Base-by-base conservation (phyloP, 2,888 invertebrate genomes). In the Arctia plantaginis region DNA sequence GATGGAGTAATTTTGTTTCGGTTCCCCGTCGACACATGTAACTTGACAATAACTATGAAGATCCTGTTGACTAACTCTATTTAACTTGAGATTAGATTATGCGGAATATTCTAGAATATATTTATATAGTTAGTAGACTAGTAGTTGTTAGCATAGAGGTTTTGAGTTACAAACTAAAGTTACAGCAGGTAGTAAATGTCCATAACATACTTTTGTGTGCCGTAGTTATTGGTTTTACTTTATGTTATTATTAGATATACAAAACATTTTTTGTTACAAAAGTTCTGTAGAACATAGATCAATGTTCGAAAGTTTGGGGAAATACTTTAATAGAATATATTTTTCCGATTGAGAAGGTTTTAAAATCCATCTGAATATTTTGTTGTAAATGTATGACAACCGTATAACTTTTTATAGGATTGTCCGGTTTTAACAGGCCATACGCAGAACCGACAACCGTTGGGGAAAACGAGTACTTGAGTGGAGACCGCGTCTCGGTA, bases 81-180 rank as follows among this genome's bases (percentile, higher is more conserved):
- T 80, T 69, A 85, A 86, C 77, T 86, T 80, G 55, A 73, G 86
- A 87, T 85, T 83, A 85, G 77, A 86, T 86, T 82, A 80, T 82
- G 81, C 76, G 73, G 73, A 75, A 76, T 75, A 75, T 68, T 35
- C 66, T 71, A 72, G 41, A 67, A 67, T 67, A 44, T 55, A 72
- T 67, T 66, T 10, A 39, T 41, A 64, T 64, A 27, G 64, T 65
- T 15, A 30, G 6, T 33, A 69, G 41, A 47, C 47, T 15, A 30
- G 6, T 33, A 69, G 41, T 12, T 64, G 13, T 10, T 30, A 15
- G 27, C 7, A 30, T 15, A 67, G 8, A 27, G 44, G 27, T 27
- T 67, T 67, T 66, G 66, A 66, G 39, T 65, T 65, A 8, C 18
- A 23, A 65, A 62, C 27, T 30, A 62, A 62, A 18, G 62, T 62